Base-by-base conservation (phyloP, 2,113 vertebrate genomes). In the Triplophysa siluroides region DNA sequence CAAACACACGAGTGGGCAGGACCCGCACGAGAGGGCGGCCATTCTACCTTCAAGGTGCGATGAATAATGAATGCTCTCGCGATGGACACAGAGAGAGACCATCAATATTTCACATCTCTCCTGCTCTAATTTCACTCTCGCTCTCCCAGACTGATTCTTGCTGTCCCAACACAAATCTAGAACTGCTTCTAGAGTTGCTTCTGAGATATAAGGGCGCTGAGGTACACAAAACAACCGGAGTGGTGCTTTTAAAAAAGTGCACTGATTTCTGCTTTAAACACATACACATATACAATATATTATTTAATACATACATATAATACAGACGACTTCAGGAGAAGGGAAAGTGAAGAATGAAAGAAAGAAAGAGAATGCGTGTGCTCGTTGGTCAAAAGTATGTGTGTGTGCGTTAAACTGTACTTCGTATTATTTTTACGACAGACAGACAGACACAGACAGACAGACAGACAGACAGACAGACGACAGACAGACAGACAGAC, bases 21-120 rank as follows among this genome's bases (percentile, higher is more conserved):
- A 91, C 89, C 86, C 88, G 87, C 90, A 88, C 86, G 87, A 90
- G 92, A 85, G 85, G 65, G 90, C 88, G 85, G 89, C 93, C 92
- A 89, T 88, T 83, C 91, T 94, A 94, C 93, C 94, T 95, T 96
- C 91, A 92, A 95, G 92, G 93, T 94, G 92, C 92, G 92, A 95
- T 98, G 92, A 96, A 97, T 96, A 94, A 97, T 96, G 94, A 93
- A 97, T 95, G 91, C 91, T 84, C 87, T 87, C 88, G 93, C 92
- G 90, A 90, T 92, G 90, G 92, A 91, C 92, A 93, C 86, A 91
- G 91, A 93, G 94, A 92, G 93, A 90, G 90, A 91, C 90, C 93
- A 97, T 98, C 94, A 97, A 97, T 96, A 96, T 97, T 96, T 91
- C 84, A 92, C 89, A 88, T 87, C 83, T 87, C 83, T 85, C 79